Percentiles rank a stretch among this genome's conserved stretches.
Conservation (phyloP, 2,888 invertebrate genomes). For the Dryobotodes eremita region DNA sequence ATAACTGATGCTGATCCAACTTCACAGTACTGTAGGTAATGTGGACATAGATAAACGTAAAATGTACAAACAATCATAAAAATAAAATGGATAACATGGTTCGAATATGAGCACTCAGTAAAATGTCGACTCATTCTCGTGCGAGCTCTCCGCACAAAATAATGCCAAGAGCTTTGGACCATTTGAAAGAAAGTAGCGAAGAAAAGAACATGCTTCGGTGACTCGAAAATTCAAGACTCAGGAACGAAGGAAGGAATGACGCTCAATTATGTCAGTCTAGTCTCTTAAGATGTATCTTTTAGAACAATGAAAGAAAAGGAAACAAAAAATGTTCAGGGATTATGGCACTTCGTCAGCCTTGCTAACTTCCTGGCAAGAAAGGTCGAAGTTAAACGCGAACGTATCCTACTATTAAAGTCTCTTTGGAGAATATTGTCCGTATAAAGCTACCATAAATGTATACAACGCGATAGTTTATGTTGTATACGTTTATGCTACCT, state of each 20-base stretch:
- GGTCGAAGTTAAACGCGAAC: conserved; percentile 7
- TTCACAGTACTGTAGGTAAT: neutral
- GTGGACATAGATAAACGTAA: neutral
- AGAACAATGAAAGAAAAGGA: conserved; percentile 28
- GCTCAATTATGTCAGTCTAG: conserved; percentile 23
- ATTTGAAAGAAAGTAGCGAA: conserved; percentile 42
- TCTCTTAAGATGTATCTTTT: conserved; percentile 15
- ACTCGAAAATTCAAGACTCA: conserved; percentile 29
- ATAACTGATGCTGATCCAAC: neutral
- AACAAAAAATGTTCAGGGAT: conserved; percentile 17
- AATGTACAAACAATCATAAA: conserved; percentile 21
- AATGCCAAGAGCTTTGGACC: conserved; percentile 34
- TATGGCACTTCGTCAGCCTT: conserved; percentile 10
- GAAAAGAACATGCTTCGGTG: conserved; percentile 42
- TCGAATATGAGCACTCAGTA: conserved; percentile 30
- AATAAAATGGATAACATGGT: conserved; percentile 30
- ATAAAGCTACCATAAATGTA: neutral
- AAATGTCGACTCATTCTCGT: conserved; percentile 37
- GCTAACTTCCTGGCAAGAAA: conserved; percentile 27
- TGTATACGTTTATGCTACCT: conserved; percentile 6
- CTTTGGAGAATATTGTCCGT: neutral
- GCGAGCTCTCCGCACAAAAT: conserved; percentile 23
- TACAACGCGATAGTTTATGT: conserved; percentile 8
- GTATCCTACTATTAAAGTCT: conserved; percentile 6
- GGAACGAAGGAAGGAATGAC: conserved; percentile 29